These are phyloP conservation scores for Propsilocerus akamusi DNA, from an alignment of 1,140 invertebrate species.

Conservation along the genomic window DNA sequence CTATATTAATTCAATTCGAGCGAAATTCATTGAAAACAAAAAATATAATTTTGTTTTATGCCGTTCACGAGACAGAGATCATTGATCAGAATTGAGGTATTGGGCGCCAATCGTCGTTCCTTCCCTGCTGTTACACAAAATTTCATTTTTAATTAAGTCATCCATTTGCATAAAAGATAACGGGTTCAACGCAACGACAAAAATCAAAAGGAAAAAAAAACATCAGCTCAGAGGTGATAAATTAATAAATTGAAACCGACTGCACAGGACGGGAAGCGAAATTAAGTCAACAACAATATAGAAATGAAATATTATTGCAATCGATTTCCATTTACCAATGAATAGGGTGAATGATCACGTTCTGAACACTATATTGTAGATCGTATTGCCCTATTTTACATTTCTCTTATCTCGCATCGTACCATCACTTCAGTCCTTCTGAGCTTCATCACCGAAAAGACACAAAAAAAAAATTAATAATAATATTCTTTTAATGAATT, in stretches of 20 bases:
- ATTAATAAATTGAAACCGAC: background rate
- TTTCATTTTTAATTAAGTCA: slow-evolving; percentile 4
- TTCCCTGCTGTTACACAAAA: slow-evolving; percentile 3
- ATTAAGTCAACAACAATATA: too few relatives aligned
- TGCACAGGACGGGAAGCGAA: background rate
- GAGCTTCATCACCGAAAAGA: too few relatives aligned
- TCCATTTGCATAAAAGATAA: slow-evolving; percentile 2
- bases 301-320: too few relatives aligned
- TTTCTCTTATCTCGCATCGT: too few relatives aligned
- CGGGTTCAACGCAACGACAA: too few relatives aligned
- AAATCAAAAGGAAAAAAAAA: too few relatives aligned
- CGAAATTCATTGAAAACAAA: background rate
- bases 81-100: background rate
- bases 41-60: background rate
- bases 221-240: background rate
- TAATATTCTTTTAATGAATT: background rate
- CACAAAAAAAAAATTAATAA: background rate
- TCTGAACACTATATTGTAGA: too few relatives aligned
- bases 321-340: too few relatives aligned
- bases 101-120: background rate
- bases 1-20: background rate
- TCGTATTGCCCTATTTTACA: too few relatives aligned
- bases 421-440: too few relatives aligned
- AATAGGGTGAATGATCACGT: too few relatives aligned
- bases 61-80: background rate